A percentile compares a stretch with the other conserved stretches of the same genome.
phyloP scores from a whole-genome alignment of 2,797 vertebrate species.

The Discoglossus pictus region DNA sequence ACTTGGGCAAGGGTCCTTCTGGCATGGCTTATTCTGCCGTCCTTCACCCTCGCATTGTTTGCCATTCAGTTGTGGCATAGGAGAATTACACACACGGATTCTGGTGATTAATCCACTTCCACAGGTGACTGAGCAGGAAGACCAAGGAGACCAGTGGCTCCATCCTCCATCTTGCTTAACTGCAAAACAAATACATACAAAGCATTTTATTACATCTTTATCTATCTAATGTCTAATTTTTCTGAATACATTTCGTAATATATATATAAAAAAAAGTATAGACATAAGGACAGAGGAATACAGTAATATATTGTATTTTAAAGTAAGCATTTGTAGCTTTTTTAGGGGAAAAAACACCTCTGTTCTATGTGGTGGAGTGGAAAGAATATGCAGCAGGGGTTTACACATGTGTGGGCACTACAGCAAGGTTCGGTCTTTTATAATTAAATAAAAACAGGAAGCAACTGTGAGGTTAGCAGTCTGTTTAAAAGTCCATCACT shows the following conservation, averaged over 20 bases:
- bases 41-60: constrained; percentile 88
- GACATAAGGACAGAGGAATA: no score
- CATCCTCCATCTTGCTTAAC: constrained; percentile 97
- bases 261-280: no score
- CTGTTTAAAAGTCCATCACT: no score
- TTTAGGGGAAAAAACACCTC: constrained; percentile 2
- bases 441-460: no score
- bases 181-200: constrained; percentile 60
- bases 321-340: no score
- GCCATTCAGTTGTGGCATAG: constrained; percentile 94
- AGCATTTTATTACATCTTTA: not conserved
- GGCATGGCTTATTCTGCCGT: constrained; percentile 87
- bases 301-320: no score
- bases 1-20: constrained; percentile 88
- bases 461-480: no score
- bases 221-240: not conserved
- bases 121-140: constrained; percentile 95
- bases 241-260: constrained; percentile 9
- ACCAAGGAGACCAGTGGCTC: constrained; percentile 99
- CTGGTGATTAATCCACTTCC: constrained; percentile 90
- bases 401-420: no score
- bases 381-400: not conserved
- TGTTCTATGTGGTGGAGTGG: not conserved
- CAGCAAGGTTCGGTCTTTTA: no score
- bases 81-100: constrained; percentile 97